Base-by-base conservation (phyloP, 2,797 vertebrate species). In the Tenualosa ilisha region DNA sequence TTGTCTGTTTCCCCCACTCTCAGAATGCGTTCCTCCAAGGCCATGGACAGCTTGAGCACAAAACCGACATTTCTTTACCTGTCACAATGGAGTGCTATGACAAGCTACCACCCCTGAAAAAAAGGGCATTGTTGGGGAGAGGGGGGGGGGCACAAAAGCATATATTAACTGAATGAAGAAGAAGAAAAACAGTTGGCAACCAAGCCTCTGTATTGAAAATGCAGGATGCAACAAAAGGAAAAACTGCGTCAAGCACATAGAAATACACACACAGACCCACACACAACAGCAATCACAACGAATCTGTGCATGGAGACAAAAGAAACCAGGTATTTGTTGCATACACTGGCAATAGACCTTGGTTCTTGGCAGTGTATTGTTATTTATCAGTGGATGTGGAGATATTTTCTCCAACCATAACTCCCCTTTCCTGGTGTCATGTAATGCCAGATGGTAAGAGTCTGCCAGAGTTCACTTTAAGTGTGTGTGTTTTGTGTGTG, bases 401-500 rank as follows among this genome's bases (percentile, higher is more conserved):
- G 2, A 59, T 12, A 3, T 65, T 65, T 65, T 65, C 12, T 31
- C 63, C n/a, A 37, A 40, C 7, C 65, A 15, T 51, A 1, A 3
- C 59, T 63, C n/a, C n/a, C n/a, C 59, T 63, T 11, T 24, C 59
- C 8, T 6, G 1, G 22, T 72, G 65, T 72, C 26, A 72, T 12
- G 65, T 72, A 72, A 15, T 72, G 26, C 65, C 59, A 63, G 59
- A 8, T 63, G 59, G 59, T 63, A 63, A 9, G n/a, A 63, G 59
- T 61, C n/a, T 61, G 22, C 56, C 65, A 68, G 65, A 68, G 65
- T 72, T 72, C 65, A 59, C 81, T 56, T 83, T 83, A 20, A 75
- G 81, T 82, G 51, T 53, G 59, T 81, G 82, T 85, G 37, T 85
- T 82, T 37, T 53, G 59, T 81, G 82, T 85, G 37, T 85, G n/a